Base-by-base conservation (phyloP, 2,113 vertebrate species). In the Hippocampus guttulatus region DNA sequence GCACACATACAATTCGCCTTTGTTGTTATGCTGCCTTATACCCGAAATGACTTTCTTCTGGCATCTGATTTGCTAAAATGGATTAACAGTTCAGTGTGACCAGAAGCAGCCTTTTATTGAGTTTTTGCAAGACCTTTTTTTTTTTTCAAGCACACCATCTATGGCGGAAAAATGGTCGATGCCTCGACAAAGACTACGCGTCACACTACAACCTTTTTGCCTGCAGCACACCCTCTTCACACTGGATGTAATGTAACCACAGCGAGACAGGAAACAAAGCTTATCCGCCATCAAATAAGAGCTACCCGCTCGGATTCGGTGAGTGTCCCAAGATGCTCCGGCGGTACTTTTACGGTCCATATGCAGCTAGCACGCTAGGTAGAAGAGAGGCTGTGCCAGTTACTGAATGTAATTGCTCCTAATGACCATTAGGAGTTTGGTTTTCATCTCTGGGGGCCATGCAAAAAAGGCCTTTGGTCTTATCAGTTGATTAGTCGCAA, bases 391-490 rank as follows among this genome's bases (percentile, higher is more conserved):
- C 86, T 89, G 86, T 85, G 86, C 84, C 79, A 68, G 85, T 90
- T 89, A 89, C 81, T 69, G 84, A 90, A 75, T 87, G 76, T 91
- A 92, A 93, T 93, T 92, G 91, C 88, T 88, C 83, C 90, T 93
- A 93, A 93, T 92, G 89, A 92, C 89, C 92, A 92, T 92, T 91
- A 93, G 84, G 87, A 91, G 90, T 89, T 90, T 87, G 82, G 84
- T 88, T 92, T 90, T 84, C 88, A 86, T 86, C 91, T 87, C 88
- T 68, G 57, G 90, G 89, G 88, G 87, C 81, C 43, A 62, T 40
- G 41, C 64, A 84, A 89, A 90, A 90, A 91, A 89, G 84, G 87
- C 84, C 89, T 89, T 91, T 86, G 76, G 84, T 90, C 90, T 93
- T 92, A 91, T 91, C 90, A 91, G 91, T 90, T 91, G 91, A 92